Percentiles rank a stretch among this genome's conserved stretches.
These are phyloP conservation scores for Biston stratarius DNA, from an alignment of 2,888 invertebrate species.

Conservation along the genomic window DNA sequence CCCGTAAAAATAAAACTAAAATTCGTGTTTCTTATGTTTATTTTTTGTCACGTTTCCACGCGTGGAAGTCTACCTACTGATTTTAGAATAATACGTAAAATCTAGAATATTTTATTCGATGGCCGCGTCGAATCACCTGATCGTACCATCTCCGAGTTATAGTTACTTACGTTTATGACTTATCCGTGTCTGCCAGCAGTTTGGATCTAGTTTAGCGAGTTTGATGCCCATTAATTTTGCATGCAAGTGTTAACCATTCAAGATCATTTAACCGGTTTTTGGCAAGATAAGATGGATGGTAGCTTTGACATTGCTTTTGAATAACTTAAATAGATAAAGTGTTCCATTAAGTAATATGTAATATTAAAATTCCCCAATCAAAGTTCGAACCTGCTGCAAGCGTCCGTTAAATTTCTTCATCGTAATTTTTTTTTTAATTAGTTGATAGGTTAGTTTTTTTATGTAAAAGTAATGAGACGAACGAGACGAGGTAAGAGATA, in stretches of 20 bases:
- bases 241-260: slow-evolving; percentile 25
- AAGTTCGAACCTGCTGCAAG: too few species aligned
- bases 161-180: slow-evolving; percentile 14
- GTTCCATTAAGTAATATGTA: too few species aligned
- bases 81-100: background rate
- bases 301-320: slow-evolving; percentile 26
- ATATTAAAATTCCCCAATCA: too few species aligned
- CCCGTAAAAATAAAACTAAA: too few species aligned
- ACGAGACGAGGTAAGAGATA: too few species aligned
- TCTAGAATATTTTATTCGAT: background rate
- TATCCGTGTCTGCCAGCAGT: slow-evolving; percentile 14
- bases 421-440: too few species aligned
- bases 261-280: slow-evolving; percentile 25
- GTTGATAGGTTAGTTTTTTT: too few species aligned
- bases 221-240: slow-evolving; percentile 23
- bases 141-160: slow-evolving; percentile 17
- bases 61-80: too few species aligned
- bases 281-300: slow-evolving; percentile 18
- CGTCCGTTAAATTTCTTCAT: too few species aligned
- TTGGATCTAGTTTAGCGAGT: slow-evolving; percentile 20
- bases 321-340: background rate
- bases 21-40: too few species aligned
- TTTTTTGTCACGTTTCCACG: too few species aligned
- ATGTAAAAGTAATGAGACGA: too few species aligned
- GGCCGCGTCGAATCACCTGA: background rate